Conservation (phyloP, 2,797 vertebrate genomes). For the Peromyscus eremicus region DNA sequence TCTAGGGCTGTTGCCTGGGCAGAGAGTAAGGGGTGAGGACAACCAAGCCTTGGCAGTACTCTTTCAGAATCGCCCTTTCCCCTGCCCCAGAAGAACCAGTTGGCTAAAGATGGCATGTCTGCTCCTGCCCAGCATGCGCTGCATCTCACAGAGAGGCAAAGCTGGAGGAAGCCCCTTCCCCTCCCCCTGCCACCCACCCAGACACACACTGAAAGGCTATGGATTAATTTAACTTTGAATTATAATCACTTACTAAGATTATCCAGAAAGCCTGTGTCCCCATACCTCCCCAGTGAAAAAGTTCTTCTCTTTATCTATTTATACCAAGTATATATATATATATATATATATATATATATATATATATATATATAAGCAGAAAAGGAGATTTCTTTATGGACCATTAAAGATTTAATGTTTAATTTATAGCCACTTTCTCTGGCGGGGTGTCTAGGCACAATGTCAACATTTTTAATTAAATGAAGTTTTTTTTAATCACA, state of each 20-base stretch:
- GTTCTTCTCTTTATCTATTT: slow-evolving; percentile 82
- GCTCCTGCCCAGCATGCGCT: rapidly evolving
- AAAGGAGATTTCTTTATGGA: slow-evolving; percentile 88
- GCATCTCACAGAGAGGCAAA: neutral
- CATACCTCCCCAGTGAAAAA: slow-evolving; percentile 65
- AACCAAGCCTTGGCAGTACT: rapidly evolving
- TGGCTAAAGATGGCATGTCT: rapidly evolving
- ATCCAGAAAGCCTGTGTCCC: slow-evolving; percentile 79
- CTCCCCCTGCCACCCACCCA: neutral
- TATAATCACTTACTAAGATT: slow-evolving; percentile 88
- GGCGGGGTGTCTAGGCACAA: slow-evolving; percentile 87
- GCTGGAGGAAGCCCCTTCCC: rapidly evolving
- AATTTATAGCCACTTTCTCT: slow-evolving; percentile 89
- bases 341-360: too few species aligned
- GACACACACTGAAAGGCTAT: neutral
- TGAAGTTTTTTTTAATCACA: slow-evolving; percentile 78
- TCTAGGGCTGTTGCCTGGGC: neutral
- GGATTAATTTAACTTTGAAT: slow-evolving; percentile 87
- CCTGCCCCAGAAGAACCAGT: neutral
- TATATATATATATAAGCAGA: slow-evolving; percentile 84
- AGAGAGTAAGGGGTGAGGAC: neutral
- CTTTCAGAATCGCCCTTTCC: neutral
- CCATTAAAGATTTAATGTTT: slow-evolving; percentile 90
- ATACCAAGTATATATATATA: slow-evolving; percentile 83
- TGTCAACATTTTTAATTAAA: slow-evolving; percentile 91